Base-by-base conservation (phyloP, 2,888 invertebrate species). In the Latrodectus hesperus region DNA sequence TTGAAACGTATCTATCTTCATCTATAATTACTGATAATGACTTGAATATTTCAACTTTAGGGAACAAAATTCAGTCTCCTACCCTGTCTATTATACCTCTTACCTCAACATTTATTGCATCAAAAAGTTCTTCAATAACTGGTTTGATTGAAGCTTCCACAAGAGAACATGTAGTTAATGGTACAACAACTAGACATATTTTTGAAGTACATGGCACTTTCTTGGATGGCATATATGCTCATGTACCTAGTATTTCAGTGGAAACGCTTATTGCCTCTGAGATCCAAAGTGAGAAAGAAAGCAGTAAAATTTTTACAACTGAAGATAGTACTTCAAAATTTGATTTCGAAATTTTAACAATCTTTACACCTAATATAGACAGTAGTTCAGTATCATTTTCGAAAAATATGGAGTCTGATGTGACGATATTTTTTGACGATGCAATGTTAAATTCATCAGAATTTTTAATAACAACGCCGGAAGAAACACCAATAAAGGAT, bases 131-230 rank as follows among this genome's bases (percentile, higher is more conserved):
- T 38, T 38, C 64, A 38, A 80, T n/a, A 22, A 17, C 81, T 22
- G 84, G 84, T 10, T 67, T 84, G 2, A 81, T 89, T 51, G 53
- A 82, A 51, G 79, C 84, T n/a, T 75, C 84, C 14, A 80, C 72
- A 22, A 71, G 84, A 68, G 77, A 49, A 38, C 72, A 83, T 12
- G 70, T 89, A 14, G 72, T 68, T 1, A 82, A 87, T 71, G 68
- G 77, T 6, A 82, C 78, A 17, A 85, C 86, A 3, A 83, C 84
- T 9, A 22, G 51, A n/a, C 84, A 89, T 49, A 89, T 83, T 14
- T 83, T 79, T 65, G 86, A 87, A 65, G 73, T 86, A 9, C 67
- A 86, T 49, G 83, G 86, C 6, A 83, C 75, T 53, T 89, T 65
- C 72, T 60, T 71, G 0, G 60, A 80, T 75, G 86, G 78, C 70